A percentile compares a stretch with the other conserved stretches of the same genome.
Evolutionary conservation across 2,113 vertebrate genomes (phyloP).

Genomic region (Pseudonaja textilis): DNA sequence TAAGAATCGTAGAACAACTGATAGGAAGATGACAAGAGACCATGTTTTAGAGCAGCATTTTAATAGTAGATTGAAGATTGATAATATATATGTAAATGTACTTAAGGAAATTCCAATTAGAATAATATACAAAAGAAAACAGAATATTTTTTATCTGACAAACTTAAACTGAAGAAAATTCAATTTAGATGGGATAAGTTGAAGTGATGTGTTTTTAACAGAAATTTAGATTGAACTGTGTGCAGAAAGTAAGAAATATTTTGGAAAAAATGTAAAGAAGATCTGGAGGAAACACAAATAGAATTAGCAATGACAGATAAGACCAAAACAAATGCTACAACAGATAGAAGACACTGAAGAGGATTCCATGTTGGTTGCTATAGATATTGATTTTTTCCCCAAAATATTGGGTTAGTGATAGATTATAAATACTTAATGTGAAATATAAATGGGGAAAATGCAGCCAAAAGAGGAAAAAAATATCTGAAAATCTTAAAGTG

Average conservation of each 20-base stretch:
- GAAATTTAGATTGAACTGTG: neutral
- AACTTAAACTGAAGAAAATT: neutral
- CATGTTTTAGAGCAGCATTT: neutral
- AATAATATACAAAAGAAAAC: neutral
- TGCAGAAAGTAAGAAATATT: neutral
- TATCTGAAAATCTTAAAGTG: neutral
- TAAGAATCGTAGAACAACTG: neutral
- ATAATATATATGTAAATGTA: neutral
- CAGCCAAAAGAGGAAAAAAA: neutral
- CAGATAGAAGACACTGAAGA: neutral
- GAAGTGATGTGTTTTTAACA: neutral
- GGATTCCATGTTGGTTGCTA: neutral
- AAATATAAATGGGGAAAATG: neutral
- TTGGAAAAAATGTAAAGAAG: neutral
- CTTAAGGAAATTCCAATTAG: neutral
- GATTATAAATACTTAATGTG: neutral
- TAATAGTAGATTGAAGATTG: neutral
- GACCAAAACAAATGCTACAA: neutral
- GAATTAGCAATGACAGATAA: neutral
- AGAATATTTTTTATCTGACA: neutral
- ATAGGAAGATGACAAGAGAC: neutral
- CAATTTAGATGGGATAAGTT: neutral
- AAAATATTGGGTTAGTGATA: neutral
- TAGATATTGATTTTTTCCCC: neutral
- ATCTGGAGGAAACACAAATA: neutral